Percentiles rank a stretch among this genome's conserved stretches.
Evolutionary conservation across 2,888 invertebrate species (phyloP).

Genomic region (Drosophila prolongata): DNA sequence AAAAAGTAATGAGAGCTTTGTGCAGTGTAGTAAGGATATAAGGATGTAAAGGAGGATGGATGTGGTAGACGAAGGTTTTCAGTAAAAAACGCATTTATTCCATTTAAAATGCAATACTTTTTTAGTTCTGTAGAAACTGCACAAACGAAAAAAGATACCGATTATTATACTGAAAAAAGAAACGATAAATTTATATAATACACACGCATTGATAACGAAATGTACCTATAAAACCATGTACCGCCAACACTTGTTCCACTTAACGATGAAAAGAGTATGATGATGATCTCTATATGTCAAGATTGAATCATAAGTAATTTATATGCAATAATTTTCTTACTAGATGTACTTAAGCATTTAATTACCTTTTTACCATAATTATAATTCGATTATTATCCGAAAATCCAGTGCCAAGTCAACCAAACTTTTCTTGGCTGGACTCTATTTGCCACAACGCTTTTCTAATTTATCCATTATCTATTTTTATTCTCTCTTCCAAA

Average conservation of each 20-base stretch:
- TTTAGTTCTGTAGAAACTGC: conserved; percentile 44
- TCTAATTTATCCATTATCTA: conserved; percentile 82
- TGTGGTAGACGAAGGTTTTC: conserved; percentile 55
- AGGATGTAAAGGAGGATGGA: conserved; percentile 6
- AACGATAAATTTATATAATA: conserved; percentile 21
- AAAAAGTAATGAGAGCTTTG: conserved; percentile 17
- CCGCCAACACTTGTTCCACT: conserved; percentile 74
- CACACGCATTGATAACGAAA: conserved; percentile 25
- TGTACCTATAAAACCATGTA: conserved; percentile 53
- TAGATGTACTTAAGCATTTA: conserved; percentile 74
- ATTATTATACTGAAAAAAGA: conserved; percentile 9
- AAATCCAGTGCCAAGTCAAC: conserved; percentile 28
- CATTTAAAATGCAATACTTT: conserved; percentile 75
- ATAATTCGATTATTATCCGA: conserved; percentile 28
- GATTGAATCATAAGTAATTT: conserved; percentile 49
- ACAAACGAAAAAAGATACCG: conserved; percentile 36
- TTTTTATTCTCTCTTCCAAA: conserved; percentile 83
- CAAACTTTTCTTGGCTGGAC: conserved; percentile 27
- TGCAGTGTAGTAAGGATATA: conserved; percentile 26
- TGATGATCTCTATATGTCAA: conserved; percentile 45
- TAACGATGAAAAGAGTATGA: conserved; percentile 76
- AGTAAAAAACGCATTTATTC: conserved; percentile 75
- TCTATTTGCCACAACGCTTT: conserved; percentile 47
- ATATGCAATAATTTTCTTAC: conserved; percentile 55
- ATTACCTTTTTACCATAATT: conserved; percentile 49